Evolutionary conservation across 2,888 invertebrate genomes (phyloP).

Genomic region (Caradrina kadenii): DNA sequence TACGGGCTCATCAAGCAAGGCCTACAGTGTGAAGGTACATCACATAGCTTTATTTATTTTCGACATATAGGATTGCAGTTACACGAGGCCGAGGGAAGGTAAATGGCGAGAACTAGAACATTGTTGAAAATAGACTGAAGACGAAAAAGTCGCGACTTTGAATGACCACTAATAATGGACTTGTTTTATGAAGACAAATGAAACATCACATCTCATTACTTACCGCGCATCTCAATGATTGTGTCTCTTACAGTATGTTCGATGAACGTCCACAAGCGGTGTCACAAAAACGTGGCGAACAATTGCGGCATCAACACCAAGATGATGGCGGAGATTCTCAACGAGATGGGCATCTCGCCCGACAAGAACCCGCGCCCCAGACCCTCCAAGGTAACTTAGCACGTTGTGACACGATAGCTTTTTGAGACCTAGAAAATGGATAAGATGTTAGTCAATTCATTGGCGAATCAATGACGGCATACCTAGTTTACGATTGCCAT

Average conservation of each 20-base stretch:
- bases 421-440: too few relatives aligned
- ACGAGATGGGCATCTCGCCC: slow-evolving; percentile 97
- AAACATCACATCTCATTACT: not conserved
- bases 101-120: not conserved
- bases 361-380: slow-evolving; percentile 93
- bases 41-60: not conserved
- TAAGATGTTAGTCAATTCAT: too few relatives aligned
- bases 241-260: slow-evolving; percentile 93
- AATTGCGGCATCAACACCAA: slow-evolving; percentile 99
- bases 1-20: slow-evolving; percentile 99
- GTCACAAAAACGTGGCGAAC: slow-evolving; percentile 99
- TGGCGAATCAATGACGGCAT: too few relatives aligned
- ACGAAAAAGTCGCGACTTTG: too few relatives aligned
- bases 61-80: not conserved
- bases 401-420: too few relatives aligned
- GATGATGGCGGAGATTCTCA: slow-evolving; percentile 98
- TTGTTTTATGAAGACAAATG: not conserved
- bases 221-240: not conserved
- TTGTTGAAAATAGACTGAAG: not conserved
- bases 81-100: too few relatives aligned
- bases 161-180: not conserved
- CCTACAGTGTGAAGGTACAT: slow-evolving; percentile 96
- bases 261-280: slow-evolving; percentile 99
- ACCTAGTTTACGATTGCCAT: too few relatives aligned
- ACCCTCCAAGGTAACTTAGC: slow-evolving; percentile 89